Evolutionary conservation across 2,888 invertebrate genomes (phyloP).

Genomic region (Harpalus rufipes): DNA sequence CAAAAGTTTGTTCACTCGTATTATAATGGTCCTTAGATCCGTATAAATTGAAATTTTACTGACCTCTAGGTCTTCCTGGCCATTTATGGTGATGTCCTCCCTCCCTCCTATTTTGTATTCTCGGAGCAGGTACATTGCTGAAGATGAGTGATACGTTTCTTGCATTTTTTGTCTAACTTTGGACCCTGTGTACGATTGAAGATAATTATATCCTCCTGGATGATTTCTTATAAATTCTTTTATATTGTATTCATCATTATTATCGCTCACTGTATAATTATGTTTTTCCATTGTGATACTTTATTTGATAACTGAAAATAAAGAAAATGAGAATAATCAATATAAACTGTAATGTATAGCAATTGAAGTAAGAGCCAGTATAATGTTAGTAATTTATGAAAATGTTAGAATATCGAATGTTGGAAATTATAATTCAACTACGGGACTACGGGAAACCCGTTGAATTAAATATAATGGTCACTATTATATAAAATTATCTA

Average conservation of each 20-base stretch:
- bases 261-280: conserved; percentile 73
- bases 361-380: not conserved
- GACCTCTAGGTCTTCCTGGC: conserved; percentile 77
- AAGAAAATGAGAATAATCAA: not conserved
- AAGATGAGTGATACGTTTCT: conserved; percentile 81
- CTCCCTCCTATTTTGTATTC: conserved; percentile 80
- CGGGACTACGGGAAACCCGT: too few relatives aligned
- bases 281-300: not conserved
- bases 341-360: not conserved
- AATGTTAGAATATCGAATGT: not conserved
- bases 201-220: conserved; percentile 85
- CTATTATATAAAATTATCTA: not conserved
- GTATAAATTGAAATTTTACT: conserved; percentile 68
- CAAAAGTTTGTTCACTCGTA: too few relatives aligned
- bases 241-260: conserved; percentile 81
- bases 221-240: conserved; percentile 84
- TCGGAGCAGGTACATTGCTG: conserved; percentile 83
- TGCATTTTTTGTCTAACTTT: conserved; percentile 80
- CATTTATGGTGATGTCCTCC: conserved; percentile 70
- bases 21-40: conserved; percentile 66
- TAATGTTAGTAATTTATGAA: not conserved
- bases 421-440: not conserved
- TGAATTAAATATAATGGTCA: not conserved
- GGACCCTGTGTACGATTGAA: conserved; percentile 80
- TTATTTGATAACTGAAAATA: conserved; percentile 5